phyloP scores from a whole-genome alignment of 2,888 invertebrate genomes.

The Axea sp. region DNA sequence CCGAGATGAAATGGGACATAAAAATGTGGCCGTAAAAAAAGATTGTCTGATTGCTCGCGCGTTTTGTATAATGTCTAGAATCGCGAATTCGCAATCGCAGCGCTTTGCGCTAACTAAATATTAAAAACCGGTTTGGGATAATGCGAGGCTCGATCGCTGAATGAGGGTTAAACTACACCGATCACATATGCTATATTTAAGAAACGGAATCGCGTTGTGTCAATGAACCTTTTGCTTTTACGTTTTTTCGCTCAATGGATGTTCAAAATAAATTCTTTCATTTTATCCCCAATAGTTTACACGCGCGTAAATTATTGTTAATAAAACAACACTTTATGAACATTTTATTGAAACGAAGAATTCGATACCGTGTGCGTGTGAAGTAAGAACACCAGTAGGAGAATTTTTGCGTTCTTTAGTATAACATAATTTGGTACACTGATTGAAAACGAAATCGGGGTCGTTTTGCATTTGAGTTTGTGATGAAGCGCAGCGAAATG shows the following conservation, averaged over 20 bases:
- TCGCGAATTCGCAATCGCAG: slow-evolving; percentile 62
- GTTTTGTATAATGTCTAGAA: slow-evolving; percentile 63
- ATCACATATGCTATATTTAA: slow-evolving; percentile 61
- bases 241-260: slow-evolving; percentile 35
- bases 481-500: too few relatives aligned
- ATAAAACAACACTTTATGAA: slow-evolving; percentile 20
- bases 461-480: too few relatives aligned
- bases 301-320: slow-evolving; percentile 23
- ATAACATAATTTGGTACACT: too few relatives aligned
- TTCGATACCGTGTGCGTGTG: too few relatives aligned
- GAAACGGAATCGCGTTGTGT: slow-evolving; percentile 58
- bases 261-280: slow-evolving; percentile 29
- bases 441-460: too few relatives aligned
- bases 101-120: slow-evolving; percentile 64
- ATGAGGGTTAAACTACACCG: slow-evolving; percentile 63
- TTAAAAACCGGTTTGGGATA: slow-evolving; percentile 63
- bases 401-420: too few relatives aligned
- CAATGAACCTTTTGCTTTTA: slow-evolving; percentile 56
- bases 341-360: slow-evolving; percentile 1
- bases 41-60: slow-evolving; percentile 48
- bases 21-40: slow-evolving; percentile 41
- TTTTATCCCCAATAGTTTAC: slow-evolving; percentile 26
- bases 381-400: too few relatives aligned
- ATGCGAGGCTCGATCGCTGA: slow-evolving; percentile 60
- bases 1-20: slow-evolving; percentile 50